phyloP scores from a whole-genome alignment of 2,888 invertebrate genomes.

The Crematogaster levior region DNA sequence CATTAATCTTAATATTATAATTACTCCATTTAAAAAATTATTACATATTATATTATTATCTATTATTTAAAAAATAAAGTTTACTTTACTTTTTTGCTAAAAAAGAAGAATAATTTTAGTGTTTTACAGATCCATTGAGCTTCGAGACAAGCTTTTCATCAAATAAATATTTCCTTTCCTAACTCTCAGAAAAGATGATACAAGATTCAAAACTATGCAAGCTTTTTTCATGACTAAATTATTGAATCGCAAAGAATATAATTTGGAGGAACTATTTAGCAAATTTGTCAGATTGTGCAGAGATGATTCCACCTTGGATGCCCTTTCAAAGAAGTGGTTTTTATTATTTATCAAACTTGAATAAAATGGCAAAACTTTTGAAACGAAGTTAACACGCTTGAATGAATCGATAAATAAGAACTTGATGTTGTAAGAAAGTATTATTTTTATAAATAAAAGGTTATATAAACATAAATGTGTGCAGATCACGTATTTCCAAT shows the following conservation, averaged over 20 bases:
- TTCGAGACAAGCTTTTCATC: too few species aligned
- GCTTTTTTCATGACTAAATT: not conserved
- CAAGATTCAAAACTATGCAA: too few species aligned
- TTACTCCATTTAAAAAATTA: too few species aligned
- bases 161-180: too few species aligned
- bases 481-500: not conserved
- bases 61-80: too few species aligned
- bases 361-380: slow-evolving; percentile 15
- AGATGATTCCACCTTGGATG: not conserved
- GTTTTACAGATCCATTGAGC: too few species aligned
- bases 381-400: slow-evolving; percentile 16
- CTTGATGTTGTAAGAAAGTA: slow-evolving; percentile 15
- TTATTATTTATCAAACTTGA: slow-evolving; percentile 26
- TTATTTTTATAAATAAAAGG: not conserved
- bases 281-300: slow-evolving; percentile 5
- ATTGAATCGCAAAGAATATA: not conserved
- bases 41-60: too few species aligned
- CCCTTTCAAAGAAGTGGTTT: not conserved
- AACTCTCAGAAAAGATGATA: too few species aligned
- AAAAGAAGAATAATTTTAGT: too few species aligned
- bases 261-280: not conserved
- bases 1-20: too few species aligned
- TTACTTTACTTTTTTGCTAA: too few species aligned
- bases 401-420: slow-evolving; percentile 12
- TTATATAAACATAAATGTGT: not conserved